Conservation (phyloP, 2,113 vertebrate genomes). For the Ornithorhynchus anatinus region DNA sequence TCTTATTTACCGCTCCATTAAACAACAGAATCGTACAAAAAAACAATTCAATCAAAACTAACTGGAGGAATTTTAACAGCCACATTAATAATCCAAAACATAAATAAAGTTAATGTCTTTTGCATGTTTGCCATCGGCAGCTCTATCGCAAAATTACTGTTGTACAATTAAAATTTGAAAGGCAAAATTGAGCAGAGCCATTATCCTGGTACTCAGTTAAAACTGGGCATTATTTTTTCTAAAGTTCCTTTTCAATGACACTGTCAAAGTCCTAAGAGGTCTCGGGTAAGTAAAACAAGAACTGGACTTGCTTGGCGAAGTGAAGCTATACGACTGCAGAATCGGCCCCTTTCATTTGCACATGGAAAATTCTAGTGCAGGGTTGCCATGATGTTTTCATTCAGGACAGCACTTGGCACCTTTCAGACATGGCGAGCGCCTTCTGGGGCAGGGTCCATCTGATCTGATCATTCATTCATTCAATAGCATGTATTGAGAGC, state of each 20-base stretch:
- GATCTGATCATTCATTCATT: too few species aligned
- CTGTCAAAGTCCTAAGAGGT: rapidly evolving
- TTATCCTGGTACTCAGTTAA: not conserved
- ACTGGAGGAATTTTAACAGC: conserved; percentile 80
- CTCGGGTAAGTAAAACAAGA: not conserved
- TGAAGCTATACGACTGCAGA: not conserved
- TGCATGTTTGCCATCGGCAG: conserved; percentile 68
- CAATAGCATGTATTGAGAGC: too few species aligned
- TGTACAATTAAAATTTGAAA: conserved; percentile 65
- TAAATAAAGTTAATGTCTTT: conserved; percentile 78
- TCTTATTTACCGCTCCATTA: conserved; percentile 93
- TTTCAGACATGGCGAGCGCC: too few species aligned
- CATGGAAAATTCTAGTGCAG: too few species aligned
- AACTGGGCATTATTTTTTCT: not conserved
- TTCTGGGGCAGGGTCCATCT: too few species aligned
- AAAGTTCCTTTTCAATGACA: not conserved
- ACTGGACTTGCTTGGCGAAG: not conserved
- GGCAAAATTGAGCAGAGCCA: conserved; percentile 49
- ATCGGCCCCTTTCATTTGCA: too few species aligned
- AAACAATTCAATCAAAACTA: conserved; percentile 82
- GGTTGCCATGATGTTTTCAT: too few species aligned
- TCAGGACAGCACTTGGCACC: too few species aligned
- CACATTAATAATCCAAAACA: conserved; percentile 79
- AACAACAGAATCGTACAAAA: conserved; percentile 76
- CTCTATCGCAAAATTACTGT: conserved; percentile 61